phyloP scores from a whole-genome alignment of 2,888 invertebrate species.

The Eupelmus urozonus region DNA sequence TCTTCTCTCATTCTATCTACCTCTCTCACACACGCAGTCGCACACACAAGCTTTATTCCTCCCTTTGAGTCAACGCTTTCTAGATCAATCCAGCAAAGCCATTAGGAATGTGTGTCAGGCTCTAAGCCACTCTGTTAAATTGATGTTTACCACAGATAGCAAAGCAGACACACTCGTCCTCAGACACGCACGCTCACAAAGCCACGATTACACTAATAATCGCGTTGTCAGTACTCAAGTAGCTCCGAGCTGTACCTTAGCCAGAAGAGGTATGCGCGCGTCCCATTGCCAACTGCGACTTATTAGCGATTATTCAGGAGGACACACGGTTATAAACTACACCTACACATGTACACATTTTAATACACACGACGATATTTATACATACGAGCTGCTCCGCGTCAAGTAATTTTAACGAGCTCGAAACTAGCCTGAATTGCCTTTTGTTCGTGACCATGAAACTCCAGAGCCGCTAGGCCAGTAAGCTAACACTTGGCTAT shows the following conservation, averaged over 20 bases:
- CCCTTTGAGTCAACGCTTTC: neutral
- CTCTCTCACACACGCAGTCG: too few relatives aligned
- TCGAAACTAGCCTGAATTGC: slow-evolving; percentile 43
- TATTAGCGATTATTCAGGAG: slow-evolving; percentile 7
- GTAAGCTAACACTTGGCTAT: too few relatives aligned
- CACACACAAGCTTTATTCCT: neutral
- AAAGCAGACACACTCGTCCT: too few relatives aligned
- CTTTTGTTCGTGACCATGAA: slow-evolving; percentile 35
- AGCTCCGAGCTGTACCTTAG: too few relatives aligned
- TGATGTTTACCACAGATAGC: slow-evolving; percentile 11
- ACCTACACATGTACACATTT: neutral
- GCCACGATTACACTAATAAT: too few relatives aligned
- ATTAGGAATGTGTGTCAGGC: slow-evolving; percentile 11
- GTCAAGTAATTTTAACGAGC: slow-evolving; percentile 42
- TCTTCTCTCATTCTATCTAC: too few relatives aligned
- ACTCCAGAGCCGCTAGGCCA: too few relatives aligned
- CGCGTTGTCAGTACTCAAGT: too few relatives aligned
- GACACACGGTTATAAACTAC: neutral
- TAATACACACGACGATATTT: too few relatives aligned
- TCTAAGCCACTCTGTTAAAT: slow-evolving; percentile 26
- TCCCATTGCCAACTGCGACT: too few relatives aligned
- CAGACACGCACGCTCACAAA: too few relatives aligned
- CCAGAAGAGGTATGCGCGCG: too few relatives aligned
- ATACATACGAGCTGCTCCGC: neutral
- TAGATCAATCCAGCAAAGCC: neutral